These are phyloP conservation scores for Okamejei kenojei DNA, from an alignment of 2,797 vertebrate species.

Conservation along the genomic window DNA sequence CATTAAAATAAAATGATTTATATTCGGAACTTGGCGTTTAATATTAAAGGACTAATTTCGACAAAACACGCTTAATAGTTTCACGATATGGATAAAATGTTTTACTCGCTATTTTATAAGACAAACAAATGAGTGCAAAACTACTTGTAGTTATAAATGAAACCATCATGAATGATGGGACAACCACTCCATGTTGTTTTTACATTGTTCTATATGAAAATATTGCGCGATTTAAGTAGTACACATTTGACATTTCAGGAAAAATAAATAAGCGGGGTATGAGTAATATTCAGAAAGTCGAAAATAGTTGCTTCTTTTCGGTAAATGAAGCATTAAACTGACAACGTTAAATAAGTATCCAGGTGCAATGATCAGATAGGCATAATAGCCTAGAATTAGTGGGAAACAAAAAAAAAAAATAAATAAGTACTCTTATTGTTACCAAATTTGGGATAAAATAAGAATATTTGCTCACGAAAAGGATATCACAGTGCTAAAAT, in stretches of 20 bases:
- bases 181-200: not conserved
- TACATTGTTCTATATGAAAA: not conserved
- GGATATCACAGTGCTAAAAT: no score
- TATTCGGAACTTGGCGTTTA: not conserved
- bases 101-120: not conserved
- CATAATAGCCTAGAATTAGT: not conserved
- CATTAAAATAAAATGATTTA: not conserved
- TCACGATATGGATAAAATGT: not conserved
- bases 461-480: not conserved
- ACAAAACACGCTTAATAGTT: not conserved
- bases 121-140: not conserved
- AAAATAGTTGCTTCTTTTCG: not conserved
- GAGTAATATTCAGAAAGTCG: not conserved
- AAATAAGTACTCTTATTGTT: no score
- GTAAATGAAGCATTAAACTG: not conserved
- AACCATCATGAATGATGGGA: no score
- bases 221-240: no score
- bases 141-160: not conserved
- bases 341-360: not conserved
- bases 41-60: not conserved
- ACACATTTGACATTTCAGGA: not conserved
- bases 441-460: not conserved
- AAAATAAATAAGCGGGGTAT: not conserved
- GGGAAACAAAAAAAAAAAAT: no score
- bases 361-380: not conserved